A percentile compares a stretch with the other conserved stretches of the same genome.
Evolutionary conservation across 2,113 vertebrate species (phyloP).

Genomic region (Romanogobio albipinnatus): DNA sequence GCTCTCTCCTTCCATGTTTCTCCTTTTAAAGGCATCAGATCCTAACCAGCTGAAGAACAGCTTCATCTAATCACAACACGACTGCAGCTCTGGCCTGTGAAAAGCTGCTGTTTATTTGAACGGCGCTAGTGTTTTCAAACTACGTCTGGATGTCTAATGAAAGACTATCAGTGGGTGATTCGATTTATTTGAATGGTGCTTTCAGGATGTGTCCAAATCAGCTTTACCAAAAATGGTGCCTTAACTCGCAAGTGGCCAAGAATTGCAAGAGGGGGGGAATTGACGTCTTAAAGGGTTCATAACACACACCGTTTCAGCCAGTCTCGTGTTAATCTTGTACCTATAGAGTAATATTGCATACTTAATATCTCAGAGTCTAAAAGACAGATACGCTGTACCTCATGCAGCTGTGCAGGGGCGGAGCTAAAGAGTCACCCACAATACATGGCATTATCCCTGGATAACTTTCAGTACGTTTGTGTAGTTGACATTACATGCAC

Average conservation of each 20-base stretch:
- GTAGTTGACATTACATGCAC: too few species aligned
- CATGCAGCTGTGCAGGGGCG: too few species aligned
- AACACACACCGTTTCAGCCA: too few species aligned
- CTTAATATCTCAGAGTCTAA: too few species aligned
- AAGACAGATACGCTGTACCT: too few species aligned
- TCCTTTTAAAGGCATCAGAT: slow-evolving; percentile 3
- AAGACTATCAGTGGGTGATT: neutral
- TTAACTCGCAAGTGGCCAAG: neutral
- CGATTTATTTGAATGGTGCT: neutral
- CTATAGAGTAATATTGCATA: too few species aligned
- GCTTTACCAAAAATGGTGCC: neutral
- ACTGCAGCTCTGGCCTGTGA: neutral
- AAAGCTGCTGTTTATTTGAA: neutral
- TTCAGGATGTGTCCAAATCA: neutral
- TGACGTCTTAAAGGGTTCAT: neutral
- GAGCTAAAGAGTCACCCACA: too few species aligned
- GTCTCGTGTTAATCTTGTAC: too few species aligned
- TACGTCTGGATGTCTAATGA: neutral
- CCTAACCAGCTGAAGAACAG: neutral
- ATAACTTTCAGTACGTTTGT: too few species aligned
- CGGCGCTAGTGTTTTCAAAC: neutral
- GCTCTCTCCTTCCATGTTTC: neutral
- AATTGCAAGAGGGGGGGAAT: neutral
- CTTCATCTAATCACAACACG: neutral
- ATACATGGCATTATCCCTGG: too few species aligned